Evolutionary conservation across 2,797 vertebrate genomes (phyloP).

Genomic region (Argyrosomus regius): DNA sequence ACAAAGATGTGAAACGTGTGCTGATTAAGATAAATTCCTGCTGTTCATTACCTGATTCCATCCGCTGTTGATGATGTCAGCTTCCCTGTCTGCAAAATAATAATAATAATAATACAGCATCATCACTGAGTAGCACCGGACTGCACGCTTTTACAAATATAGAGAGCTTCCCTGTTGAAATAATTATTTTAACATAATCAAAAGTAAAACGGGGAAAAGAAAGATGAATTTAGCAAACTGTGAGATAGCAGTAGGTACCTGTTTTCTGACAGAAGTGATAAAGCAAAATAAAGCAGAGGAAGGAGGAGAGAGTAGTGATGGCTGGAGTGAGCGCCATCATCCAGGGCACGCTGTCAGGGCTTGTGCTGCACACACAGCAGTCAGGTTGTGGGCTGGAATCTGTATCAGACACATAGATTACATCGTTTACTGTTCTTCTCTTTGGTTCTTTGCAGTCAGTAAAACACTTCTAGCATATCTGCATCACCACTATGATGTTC

Average conservation of each 20-base stretch:
- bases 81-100: conserved; percentile 26
- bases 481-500: too few species aligned
- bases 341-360: background rate
- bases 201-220: background rate
- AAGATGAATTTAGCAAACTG: background rate
- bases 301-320: conserved; percentile 23
- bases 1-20: background rate
- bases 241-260: conserved; percentile 21
- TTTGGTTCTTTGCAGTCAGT: too few species aligned
- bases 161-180: background rate
- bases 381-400: background rate
- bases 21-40: background rate
- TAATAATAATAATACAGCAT: background rate
- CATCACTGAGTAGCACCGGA: background rate
- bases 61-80: background rate
- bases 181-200: background rate
- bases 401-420: background rate
- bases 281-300: conserved; percentile 28
- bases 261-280: conserved; percentile 29
- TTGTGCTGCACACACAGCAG: background rate
- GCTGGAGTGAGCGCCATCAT: conserved; percentile 8
- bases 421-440: background rate
- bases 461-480: too few species aligned
- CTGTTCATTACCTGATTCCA: conserved; percentile 29
- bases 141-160: background rate